Base-by-base conservation (phyloP, 2,113 vertebrate species). In the Salvelinus alpinus region DNA sequence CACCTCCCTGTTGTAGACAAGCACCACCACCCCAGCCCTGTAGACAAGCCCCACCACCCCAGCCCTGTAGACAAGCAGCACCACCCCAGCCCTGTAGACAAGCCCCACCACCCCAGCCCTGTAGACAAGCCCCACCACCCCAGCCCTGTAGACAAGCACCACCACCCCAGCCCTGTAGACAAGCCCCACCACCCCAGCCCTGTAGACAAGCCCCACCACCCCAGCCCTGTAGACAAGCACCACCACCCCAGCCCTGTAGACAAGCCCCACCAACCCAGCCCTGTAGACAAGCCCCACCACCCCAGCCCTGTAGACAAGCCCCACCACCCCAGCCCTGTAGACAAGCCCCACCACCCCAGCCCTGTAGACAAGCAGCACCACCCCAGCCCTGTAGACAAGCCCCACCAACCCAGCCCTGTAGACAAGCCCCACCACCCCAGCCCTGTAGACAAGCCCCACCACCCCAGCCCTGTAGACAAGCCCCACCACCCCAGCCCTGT, bases 361-460 rank as follows among this genome's bases (percentile, higher is more conserved):
- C 82, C 85, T 1, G 64, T 87, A 44, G 93, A 92, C 79, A 95
- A 95, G 88, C 91, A 24, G 1, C 24, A 24, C 24, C 24, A 24
- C 64, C 82, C 69, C 25, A 82, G 83, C 4, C 82, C 85, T 1
- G 64, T 87, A 44, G 93, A 92, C 79, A 95, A 95, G 88, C 91
- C 60, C 24, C 24, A 24, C 24, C 24, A 24, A 0, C 82, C 69
- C 25, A 82, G 83, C 4, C 82, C 85, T 1, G 64, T 87, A 44
- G 93, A 92, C 79, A 95, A 95, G 88, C 91, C 0, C 24, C 24
- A 24, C 24, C 24, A 24, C 64, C 82, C 69, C 25, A 82, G 83
- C 4, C 82, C 85, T 1, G 64, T 87, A 44, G 93, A 92, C 79
- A 95, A 95, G 88, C 91, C 0, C 24, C 24, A 24, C 24, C 24